phyloP scores from a whole-genome alignment of 1,140 invertebrate genomes.

The Akabosia matsudoensis region DNA sequence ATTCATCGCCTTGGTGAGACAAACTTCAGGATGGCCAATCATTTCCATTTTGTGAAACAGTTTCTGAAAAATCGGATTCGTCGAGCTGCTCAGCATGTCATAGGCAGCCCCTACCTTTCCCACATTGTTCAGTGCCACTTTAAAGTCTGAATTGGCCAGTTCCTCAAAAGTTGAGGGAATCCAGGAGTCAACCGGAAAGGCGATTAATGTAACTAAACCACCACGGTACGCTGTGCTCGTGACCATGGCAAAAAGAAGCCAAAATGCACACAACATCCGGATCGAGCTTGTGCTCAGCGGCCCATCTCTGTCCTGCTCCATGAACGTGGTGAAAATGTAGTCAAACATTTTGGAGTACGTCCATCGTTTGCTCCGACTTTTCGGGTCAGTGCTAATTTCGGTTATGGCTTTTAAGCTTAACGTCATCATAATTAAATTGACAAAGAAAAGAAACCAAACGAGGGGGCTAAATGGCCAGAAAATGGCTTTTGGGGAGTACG shows the following conservation, averaged over 20 bases:
- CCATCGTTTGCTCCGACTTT: background rate
- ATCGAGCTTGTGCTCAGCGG: background rate
- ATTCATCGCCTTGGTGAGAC: background rate
- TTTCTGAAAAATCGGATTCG: background rate
- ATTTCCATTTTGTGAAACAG: background rate
- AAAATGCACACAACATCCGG: slow-evolving; percentile 1
- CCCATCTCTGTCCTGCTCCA: background rate
- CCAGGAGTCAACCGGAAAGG: background rate
- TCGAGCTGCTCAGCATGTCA: background rate
- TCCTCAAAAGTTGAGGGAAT: background rate
- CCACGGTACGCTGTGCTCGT: background rate
- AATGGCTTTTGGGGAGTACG: slow-evolving; percentile 1
- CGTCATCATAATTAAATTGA: background rate
- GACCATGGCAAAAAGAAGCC: background rate
- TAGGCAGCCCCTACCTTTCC: slow-evolving; percentile 18
- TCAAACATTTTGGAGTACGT: background rate
- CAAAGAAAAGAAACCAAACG: background rate
- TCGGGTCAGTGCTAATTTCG: background rate
- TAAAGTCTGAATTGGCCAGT: background rate
- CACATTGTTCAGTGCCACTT: background rate
- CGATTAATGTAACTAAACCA: background rate
- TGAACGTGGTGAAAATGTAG: background rate
- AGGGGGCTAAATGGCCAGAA: background rate
- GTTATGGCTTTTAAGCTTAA: background rate
- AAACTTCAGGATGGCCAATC: background rate